Conservation (phyloP, 2,113 vertebrate genomes). For the Colistium nudipinnis region DNA sequence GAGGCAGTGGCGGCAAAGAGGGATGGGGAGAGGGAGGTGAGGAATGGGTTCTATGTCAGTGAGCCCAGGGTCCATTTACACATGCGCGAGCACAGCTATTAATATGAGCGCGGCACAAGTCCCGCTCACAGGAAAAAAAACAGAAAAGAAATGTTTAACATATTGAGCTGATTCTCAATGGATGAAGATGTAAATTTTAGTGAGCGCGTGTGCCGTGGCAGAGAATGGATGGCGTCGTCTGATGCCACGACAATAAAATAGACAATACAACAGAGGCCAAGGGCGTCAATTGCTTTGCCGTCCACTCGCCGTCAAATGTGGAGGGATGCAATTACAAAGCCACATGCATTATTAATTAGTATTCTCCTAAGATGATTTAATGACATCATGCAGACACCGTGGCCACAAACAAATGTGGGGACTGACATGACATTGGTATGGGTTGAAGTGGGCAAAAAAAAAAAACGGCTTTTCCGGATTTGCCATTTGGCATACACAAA, state of each 20-base stretch:
- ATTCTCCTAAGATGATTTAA: slow-evolving; percentile 7
- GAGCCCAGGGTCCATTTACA: slow-evolving; percentile 76
- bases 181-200: slow-evolving; percentile 55
- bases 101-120: slow-evolving; percentile 56
- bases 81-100: slow-evolving; percentile 75
- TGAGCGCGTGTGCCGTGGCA: slow-evolving; percentile 8
- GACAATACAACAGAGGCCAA: slow-evolving; percentile 12
- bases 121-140: slow-evolving; percentile 27
- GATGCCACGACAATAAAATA: slow-evolving; percentile 12
- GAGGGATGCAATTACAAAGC: slow-evolving; percentile 26
- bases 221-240: slow-evolving; percentile 11
- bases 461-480: slow-evolving; percentile 14
- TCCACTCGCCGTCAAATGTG: slow-evolving; percentile 29
- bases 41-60: slow-evolving; percentile 67
- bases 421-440: slow-evolving; percentile 31
- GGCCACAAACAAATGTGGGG: slow-evolving; percentile 13
- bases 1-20: slow-evolving; percentile 63
- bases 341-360: slow-evolving; percentile 39
- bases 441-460: slow-evolving; percentile 19
- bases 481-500: slow-evolving; percentile 27
- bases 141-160: slow-evolving; percentile 44
- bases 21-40: slow-evolving; percentile 44
- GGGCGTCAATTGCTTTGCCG: slow-evolving; percentile 10
- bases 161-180: slow-evolving; percentile 52
- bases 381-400: slow-evolving; percentile 5